Evolutionary conservation across 2,113 vertebrate species (phyloP).

Genomic region (Nymphicus hollandicus): DNA sequence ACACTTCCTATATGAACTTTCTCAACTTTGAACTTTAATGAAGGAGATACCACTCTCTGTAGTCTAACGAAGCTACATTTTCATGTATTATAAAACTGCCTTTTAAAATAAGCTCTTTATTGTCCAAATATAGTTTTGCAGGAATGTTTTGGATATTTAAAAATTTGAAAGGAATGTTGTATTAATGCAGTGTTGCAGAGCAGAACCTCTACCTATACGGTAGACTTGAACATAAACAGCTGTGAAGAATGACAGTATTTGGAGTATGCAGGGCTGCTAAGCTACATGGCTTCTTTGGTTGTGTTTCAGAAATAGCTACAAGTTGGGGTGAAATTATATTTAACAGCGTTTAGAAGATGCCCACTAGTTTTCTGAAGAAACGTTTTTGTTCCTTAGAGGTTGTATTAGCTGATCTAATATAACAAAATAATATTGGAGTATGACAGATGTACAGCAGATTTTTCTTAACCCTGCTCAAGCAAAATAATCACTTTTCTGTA

Average conservation of each 20-base stretch:
- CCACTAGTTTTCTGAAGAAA: background rate
- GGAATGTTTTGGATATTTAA: background rate
- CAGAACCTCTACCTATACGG: background rate
- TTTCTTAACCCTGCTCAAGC: background rate
- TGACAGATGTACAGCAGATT: background rate
- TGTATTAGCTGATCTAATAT: background rate
- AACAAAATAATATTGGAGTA: background rate
- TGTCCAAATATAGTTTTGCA: background rate
- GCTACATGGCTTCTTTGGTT: background rate
- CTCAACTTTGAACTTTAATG: background rate
- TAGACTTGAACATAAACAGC: background rate
- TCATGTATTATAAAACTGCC: background rate
- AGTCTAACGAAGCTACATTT: background rate
- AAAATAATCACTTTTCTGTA: background rate
- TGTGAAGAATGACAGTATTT: background rate
- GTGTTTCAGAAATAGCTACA: background rate
- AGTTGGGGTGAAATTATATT: background rate
- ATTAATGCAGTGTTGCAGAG: background rate
- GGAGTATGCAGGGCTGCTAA: background rate
- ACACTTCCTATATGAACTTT: background rate
- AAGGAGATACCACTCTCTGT: background rate
- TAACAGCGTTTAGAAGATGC: background rate
- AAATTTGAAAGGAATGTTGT: background rate
- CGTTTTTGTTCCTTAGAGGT: background rate
- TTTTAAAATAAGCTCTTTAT: background rate